Conservation (phyloP, 2,888 invertebrate genomes). For the Diaphora mendica region DNA sequence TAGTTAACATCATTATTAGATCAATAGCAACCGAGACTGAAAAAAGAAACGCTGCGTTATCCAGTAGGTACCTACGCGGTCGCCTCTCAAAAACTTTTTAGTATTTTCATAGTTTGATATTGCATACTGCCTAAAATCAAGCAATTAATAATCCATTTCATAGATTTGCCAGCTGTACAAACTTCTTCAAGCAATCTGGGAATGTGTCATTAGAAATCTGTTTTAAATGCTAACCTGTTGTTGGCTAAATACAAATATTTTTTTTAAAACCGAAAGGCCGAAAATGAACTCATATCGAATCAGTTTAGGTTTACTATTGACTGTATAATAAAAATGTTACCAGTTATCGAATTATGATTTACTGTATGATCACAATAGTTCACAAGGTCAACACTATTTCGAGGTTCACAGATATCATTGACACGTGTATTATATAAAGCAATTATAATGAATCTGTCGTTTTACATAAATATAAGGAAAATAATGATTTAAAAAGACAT, state of each 20-base stretch:
- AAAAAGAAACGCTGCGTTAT: too few species aligned
- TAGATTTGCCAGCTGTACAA: neutral
- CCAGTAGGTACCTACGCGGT: too few species aligned
- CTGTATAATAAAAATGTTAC: neutral
- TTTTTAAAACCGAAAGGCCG: neutral
- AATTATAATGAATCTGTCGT: neutral
- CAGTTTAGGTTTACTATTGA: neutral
- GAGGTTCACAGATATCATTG: neutral
- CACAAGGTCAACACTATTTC: neutral
- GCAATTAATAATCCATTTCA: too few species aligned
- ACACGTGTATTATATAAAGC: neutral
- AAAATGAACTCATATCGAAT: neutral
- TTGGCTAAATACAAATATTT: too few species aligned
- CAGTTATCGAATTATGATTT: neutral
- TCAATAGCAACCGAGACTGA: too few species aligned
- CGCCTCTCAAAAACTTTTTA: too few species aligned
- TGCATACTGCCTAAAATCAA: too few species aligned
- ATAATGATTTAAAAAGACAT: neutral
- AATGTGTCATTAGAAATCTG: neutral
- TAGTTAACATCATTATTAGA: too few species aligned
- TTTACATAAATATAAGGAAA: neutral
- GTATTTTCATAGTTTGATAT: too few species aligned
- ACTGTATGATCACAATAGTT: neutral
- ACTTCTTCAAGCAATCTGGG: neutral
- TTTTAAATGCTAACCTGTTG: too few species aligned